A percentile compares a stretch with the other conserved stretches of the same genome.
Evolutionary conservation across 2,113 vertebrate genomes (phyloP).

Genomic region (Chascanopsetta lugubris): DNA sequence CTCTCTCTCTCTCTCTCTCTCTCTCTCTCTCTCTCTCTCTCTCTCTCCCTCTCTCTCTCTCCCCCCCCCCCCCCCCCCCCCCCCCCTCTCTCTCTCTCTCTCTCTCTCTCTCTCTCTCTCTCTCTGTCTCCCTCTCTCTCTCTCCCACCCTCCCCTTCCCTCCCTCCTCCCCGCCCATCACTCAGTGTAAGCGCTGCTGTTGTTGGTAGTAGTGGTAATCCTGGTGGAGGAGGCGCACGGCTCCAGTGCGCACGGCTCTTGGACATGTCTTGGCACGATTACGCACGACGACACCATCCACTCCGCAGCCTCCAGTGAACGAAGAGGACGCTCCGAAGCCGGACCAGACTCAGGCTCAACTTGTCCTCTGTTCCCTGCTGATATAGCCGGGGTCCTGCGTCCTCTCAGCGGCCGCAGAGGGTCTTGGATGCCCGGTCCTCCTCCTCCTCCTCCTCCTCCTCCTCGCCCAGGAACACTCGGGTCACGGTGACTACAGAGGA

Average conservation of each 20-base stretch:
- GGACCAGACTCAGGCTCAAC: conserved; percentile 2
- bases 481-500: conserved; percentile 35
- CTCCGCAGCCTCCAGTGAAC: conserved; percentile 1
- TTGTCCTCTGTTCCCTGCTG: not conserved
- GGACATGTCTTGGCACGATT: conserved; percentile 60
- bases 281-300: conserved; percentile 46
- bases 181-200: not conserved
- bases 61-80: conserved; percentile 19
- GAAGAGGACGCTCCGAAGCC: conserved; percentile 2
- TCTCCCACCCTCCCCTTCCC: conserved; percentile 26
- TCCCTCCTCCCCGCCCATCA: conserved; percentile 53
- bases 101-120: too few species aligned
- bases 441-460: not conserved
- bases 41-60: conserved; percentile 18
- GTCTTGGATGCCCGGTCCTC: conserved; percentile 37
- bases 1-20: too few species aligned
- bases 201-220: too few species aligned
- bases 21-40: too few species aligned
- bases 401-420: not conserved
- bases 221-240: not conserved
- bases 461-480: too few species aligned
- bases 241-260: conserved; percentile 59
- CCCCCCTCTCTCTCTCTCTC: conserved; percentile 24
- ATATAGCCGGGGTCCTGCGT: conserved; percentile 11
- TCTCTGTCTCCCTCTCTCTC: not conserved